Base-by-base conservation (phyloP, 2,888 invertebrate genomes). In the Marronus borbonicus region DNA sequence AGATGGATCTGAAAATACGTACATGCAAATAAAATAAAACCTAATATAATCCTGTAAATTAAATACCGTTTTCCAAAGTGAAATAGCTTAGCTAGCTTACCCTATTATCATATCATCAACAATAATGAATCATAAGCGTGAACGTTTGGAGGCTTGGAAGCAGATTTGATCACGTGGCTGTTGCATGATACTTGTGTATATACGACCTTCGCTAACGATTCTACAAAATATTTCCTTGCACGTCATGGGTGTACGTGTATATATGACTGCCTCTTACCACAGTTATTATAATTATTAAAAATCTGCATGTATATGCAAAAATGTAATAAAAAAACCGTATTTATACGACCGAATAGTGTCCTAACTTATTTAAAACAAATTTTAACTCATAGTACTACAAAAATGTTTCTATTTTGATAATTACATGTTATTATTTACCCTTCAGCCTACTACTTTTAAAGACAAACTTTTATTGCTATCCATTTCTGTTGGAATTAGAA, bases 171-270 rank as follows among this genome's bases (percentile, higher is more conserved):
- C 65, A 65, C 17, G 65, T 7, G 17, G 17, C 36, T 7, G n/a
- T 39, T 39, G 36, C 65, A 39, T 65, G 65, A 65, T 65, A 31
- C 5, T 39, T 14, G 17, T n/a, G 65, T 39, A 65, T n/a, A 62
- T 65, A 65, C 65, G 65, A 65, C 65, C 65, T 65, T 65, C 39
- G 36, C 65, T 65, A 31, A n/a, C 10, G 14, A 39, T 65, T 65
- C 31, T 39, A 65, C 39, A 65, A 65, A 31, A 39, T 65, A 14
- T 65, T 65, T 65, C 31, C 65, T 39, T 4, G 8, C 39, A 65
- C 39, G 65, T 65, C 65, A 65, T 14, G n/a, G 10, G 8, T 65
- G 39, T 14, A 52, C 52, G 17, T 17, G 5, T 52, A 7, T 5
- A 17, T 12, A 52, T 52, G 52, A 50, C 7, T 17, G 17, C 52